Evolutionary conservation across 2,113 vertebrate species (phyloP).

Genomic region (Amblyopsis rosae): DNA sequence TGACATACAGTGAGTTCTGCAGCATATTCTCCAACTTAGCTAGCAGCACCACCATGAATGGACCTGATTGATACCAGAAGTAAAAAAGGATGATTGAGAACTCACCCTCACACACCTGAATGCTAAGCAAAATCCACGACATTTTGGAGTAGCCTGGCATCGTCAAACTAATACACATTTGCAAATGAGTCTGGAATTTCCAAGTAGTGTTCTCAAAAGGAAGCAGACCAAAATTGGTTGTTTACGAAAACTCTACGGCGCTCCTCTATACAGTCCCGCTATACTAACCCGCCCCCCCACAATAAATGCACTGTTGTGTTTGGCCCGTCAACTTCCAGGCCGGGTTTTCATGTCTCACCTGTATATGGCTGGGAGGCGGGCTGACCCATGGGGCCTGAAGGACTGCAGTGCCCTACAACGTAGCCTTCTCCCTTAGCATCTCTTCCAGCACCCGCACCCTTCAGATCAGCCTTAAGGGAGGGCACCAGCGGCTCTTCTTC

Average conservation of each 20-base stretch:
- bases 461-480: slow-evolving; percentile 43
- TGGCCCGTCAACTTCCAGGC: too few species aligned
- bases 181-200: too few species aligned
- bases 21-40: slow-evolving; percentile 97
- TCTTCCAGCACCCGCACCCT: fast-evolving
- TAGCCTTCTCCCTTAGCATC: slow-evolving; percentile 65
- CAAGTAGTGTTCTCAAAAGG: too few species aligned
- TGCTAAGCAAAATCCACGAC: too few species aligned
- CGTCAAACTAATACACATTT: too few species aligned
- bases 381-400: slow-evolving; percentile 76
- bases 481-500: slow-evolving; percentile 70
- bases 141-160: too few species aligned
- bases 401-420: slow-evolving; percentile 69
- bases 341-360: slow-evolving; percentile 73
- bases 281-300: too few species aligned
- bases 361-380: slow-evolving; percentile 88
- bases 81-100: too few species aligned
- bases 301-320: too few species aligned
- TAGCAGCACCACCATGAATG: slow-evolving; percentile 89
- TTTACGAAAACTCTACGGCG: too few species aligned
- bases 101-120: not conserved
- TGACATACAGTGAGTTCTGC: slow-evolving; percentile 96
- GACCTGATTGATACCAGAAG: slow-evolving; percentile 74
- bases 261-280: too few species aligned
- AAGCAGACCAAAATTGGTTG: too few species aligned